These are phyloP conservation scores for Aradophagus sp. DNA, from an alignment of 1,140 invertebrate species.

Conservation along the genomic window DNA sequence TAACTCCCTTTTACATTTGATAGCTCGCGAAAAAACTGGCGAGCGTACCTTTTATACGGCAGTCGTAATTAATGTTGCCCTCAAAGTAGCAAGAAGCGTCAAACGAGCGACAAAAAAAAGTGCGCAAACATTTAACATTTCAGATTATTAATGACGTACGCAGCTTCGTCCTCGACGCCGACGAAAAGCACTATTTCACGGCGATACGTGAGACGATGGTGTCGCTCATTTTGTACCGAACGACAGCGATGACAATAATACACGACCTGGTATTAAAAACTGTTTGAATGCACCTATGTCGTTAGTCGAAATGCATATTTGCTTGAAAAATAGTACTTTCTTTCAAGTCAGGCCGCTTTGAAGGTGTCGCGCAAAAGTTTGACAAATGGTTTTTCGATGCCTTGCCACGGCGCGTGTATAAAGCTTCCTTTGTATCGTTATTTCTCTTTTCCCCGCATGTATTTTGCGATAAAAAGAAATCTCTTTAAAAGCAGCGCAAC, in stretches of 20 bases:
- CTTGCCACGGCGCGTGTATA: constrained; percentile 7
- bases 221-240: constrained; percentile 19
- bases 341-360: constrained; percentile 18
- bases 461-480: too few relatives aligned
- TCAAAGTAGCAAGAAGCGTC: constrained; percentile 36
- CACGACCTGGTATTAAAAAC: constrained; percentile 29
- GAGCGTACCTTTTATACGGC: constrained; percentile 60
- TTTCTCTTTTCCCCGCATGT: background rate
- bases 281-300: constrained; percentile 32
- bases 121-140: constrained; percentile 32
- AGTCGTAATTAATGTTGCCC: constrained; percentile 65
- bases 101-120: constrained; percentile 29
- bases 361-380: constrained; percentile 37
- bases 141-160: constrained; percentile 49
- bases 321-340: constrained; percentile 47
- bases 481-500: too few relatives aligned
- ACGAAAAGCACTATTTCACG: constrained; percentile 38
- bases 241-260: constrained; percentile 34
- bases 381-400: constrained; percentile 54
- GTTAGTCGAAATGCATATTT: constrained; percentile 50
- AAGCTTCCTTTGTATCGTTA: constrained; percentile 9
- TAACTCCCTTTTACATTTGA: constrained; percentile 69
- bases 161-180: constrained; percentile 22
- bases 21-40: constrained; percentile 63
- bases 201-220: constrained; percentile 17